Evolutionary conservation across 2,113 vertebrate species (phyloP).

Genomic region (Psilopsiagon aurifrons): DNA sequence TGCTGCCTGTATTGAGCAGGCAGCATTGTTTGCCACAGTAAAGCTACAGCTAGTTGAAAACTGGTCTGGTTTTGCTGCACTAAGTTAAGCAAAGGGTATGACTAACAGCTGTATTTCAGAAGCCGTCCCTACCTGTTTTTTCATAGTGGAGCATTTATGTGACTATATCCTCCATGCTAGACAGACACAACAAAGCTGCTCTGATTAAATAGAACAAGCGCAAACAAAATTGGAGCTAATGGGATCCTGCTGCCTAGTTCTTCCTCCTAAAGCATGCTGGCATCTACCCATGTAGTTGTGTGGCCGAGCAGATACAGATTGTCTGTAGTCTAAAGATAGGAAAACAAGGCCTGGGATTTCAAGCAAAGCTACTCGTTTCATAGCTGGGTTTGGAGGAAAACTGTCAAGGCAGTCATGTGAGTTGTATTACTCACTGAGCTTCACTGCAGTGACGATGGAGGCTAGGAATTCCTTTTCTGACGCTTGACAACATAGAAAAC

Average conservation of each 20-base stretch:
- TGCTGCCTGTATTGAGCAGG: neutral
- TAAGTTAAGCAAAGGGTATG: neutral
- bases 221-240: neutral
- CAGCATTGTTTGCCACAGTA: fast-evolving
- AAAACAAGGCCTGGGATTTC: neutral
- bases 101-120: neutral
- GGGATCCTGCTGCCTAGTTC: neutral
- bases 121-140: neutral
- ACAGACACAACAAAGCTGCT: neutral
- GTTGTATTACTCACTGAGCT: neutral
- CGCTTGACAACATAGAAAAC: neutral
- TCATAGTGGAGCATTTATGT: neutral
- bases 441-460: neutral
- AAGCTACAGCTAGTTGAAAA: neutral
- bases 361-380: neutral
- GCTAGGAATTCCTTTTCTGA: neutral
- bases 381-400: neutral
- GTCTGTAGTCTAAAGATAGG: neutral
- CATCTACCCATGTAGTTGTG: neutral
- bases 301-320: neutral
- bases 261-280: neutral
- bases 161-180: neutral
- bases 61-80: neutral
- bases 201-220: neutral
- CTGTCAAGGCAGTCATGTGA: neutral